Conservation (phyloP, 2,888 invertebrate species). For the Aromia moschata region DNA sequence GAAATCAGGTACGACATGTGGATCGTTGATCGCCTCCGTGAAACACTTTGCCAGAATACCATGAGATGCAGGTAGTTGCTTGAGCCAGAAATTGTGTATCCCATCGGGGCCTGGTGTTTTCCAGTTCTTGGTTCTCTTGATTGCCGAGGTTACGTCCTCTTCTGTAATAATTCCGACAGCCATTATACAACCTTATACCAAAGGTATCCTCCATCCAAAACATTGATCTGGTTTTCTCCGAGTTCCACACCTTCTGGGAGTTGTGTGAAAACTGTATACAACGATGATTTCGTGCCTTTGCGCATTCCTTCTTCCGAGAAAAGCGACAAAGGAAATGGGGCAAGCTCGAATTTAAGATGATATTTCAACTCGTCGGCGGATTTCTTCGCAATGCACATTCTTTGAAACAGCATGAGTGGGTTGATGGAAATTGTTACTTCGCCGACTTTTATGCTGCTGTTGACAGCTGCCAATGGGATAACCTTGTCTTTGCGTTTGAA, state of each 20-base stretch:
- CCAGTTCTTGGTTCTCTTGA: no score
- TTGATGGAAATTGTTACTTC: constrained; percentile 7
- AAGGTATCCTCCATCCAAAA: not conserved
- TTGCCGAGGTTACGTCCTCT: no score
- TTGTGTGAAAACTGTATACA: constrained; percentile 7
- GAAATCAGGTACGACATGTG: no score
- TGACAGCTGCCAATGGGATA: constrained; percentile 38
- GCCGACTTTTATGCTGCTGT: constrained; percentile 38
- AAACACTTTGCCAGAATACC: no score
- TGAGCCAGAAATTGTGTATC: no score
- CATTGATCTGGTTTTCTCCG: constrained; percentile 4
- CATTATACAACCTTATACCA: not conserved
- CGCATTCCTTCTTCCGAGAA: constrained; percentile 20
- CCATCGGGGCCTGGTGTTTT: no score
- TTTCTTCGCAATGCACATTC: constrained; percentile 24
- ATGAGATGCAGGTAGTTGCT: no score
- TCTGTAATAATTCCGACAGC: no score
- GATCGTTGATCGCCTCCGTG: no score
- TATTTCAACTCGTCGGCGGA: constrained; percentile 7
- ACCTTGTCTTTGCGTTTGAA: constrained; percentile 34
- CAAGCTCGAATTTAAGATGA: constrained; percentile 22
- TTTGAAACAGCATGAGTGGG: constrained; percentile 15
- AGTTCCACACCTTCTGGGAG: not conserved
- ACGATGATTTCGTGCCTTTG: constrained; percentile 14
- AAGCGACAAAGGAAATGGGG: constrained; percentile 23